Evolutionary conservation across 2,113 vertebrate species (phyloP).

Genomic region (Hemiprocne comata): DNA sequence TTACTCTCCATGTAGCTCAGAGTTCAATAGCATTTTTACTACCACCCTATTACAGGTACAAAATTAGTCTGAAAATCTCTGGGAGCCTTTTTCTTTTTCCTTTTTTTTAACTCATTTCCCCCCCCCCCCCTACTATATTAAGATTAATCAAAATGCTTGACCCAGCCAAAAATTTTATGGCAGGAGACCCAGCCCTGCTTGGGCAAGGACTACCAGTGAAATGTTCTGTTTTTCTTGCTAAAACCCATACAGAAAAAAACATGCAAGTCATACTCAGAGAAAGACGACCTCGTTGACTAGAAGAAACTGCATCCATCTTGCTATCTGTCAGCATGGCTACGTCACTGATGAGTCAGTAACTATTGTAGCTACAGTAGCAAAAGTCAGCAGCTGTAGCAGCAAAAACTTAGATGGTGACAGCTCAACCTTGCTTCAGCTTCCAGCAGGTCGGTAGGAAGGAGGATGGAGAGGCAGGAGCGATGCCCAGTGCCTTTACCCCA

Average conservation of each 20-base stretch:
- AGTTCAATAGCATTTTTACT: background rate
- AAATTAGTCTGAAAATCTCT: constrained; percentile 1
- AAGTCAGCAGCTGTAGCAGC: background rate
- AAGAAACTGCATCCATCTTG: background rate
- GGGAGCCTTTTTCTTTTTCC: rapidly evolving
- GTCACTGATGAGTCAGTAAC: background rate
- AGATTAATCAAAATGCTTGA: background rate
- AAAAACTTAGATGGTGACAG: background rate
- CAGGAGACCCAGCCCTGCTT: background rate
- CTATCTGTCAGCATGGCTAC: background rate
- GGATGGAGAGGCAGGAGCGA: rapidly evolving
- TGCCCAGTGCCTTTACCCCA: background rate
- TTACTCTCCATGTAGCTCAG: background rate
- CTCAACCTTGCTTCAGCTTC: background rate
- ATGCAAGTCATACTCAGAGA: background rate
- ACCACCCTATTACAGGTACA: background rate
- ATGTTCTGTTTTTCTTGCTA: background rate
- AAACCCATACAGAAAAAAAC: background rate
- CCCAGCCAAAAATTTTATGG: background rate
- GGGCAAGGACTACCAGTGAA: background rate
- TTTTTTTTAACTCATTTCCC: rapidly evolving
- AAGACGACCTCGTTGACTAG: background rate
- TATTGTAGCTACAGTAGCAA: background rate
- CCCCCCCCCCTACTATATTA: background rate
- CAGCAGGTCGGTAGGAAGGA: background rate